These are phyloP conservation scores for Psittacara wagleri DNA, from an alignment of 2,113 vertebrate genomes.

Conservation along the genomic window DNA sequence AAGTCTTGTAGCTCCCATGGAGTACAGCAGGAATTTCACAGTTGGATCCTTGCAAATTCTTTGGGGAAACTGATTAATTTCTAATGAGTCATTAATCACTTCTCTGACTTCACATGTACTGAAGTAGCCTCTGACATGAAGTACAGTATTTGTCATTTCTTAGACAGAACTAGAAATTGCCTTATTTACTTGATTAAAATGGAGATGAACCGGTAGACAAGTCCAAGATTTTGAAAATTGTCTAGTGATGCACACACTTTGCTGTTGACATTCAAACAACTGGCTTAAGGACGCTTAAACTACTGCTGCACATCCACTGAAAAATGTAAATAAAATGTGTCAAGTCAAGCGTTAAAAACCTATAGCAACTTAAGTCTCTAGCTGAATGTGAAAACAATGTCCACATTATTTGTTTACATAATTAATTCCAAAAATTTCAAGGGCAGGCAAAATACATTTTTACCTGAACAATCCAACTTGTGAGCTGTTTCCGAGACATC, in stretches of 20 bases:
- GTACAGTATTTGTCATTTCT: background rate
- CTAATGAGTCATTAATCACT: slow-evolving; percentile 35
- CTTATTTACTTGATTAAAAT: background rate
- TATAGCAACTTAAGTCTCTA: background rate
- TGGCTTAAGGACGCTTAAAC: background rate
- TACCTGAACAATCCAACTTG: background rate
- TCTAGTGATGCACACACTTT: background rate
- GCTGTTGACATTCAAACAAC: background rate
- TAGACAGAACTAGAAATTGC: background rate
- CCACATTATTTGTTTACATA: background rate
- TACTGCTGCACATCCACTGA: background rate
- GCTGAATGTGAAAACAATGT: background rate
- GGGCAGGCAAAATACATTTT: background rate
- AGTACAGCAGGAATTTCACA: slow-evolving; percentile 11
- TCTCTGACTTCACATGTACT: background rate
- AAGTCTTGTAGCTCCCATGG: background rate
- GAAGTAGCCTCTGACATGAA: background rate
- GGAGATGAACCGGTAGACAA: background rate
- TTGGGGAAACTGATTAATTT: slow-evolving; percentile 17
- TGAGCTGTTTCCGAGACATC: background rate
- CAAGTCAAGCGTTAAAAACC: background rate
- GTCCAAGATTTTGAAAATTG: background rate
- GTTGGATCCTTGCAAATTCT: background rate
- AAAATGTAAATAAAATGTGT: background rate
- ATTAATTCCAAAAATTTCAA: background rate